These are phyloP conservation scores for Nomada flava DNA, from an alignment of 2,888 invertebrate species.

Conservation along the genomic window DNA sequence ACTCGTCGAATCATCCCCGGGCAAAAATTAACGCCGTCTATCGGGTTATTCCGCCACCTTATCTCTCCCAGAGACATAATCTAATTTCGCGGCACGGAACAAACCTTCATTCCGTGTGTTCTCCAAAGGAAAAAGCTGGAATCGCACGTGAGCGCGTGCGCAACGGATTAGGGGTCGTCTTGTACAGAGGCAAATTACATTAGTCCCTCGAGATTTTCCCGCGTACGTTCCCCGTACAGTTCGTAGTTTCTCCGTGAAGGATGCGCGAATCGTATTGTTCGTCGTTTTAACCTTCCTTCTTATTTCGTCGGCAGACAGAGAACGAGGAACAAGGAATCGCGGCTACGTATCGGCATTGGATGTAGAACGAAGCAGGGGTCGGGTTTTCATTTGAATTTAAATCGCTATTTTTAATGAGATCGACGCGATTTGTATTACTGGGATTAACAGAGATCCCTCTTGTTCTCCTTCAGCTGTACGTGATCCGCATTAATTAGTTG, in stretches of 20 bases:
- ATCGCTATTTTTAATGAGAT: conserved; percentile 51
- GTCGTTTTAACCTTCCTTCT: background rate
- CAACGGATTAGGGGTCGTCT: conserved; percentile 49
- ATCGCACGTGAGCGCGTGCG: conserved; percentile 24
- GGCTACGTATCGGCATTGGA: conserved; percentile 32
- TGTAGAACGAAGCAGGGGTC: background rate
- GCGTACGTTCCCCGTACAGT: conserved; percentile 40
- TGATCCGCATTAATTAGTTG: conserved; percentile 42
- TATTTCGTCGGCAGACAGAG: background rate
- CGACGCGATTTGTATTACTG: conserved; percentile 41
- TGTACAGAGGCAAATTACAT: conserved; percentile 61
- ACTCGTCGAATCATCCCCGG: background rate
- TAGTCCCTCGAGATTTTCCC: conserved; percentile 53
- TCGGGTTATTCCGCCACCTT: conserved; percentile 32
- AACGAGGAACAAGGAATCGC: conserved; percentile 5
- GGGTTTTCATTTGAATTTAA: conserved; percentile 51
- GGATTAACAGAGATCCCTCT: conserved; percentile 23
- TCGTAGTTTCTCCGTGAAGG: conserved; percentile 31
- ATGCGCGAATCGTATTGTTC: conserved; percentile 31
- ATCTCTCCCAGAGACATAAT: conserved; percentile 36
- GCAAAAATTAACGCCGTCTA: conserved; percentile 40
- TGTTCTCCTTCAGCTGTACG: conserved; percentile 29
- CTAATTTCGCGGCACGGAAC: conserved; percentile 39
- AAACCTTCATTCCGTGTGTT: conserved; percentile 43
- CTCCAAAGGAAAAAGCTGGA: conserved; percentile 14